A percentile compares a stretch with the other conserved stretches of the same genome.
Conservation (phyloP, 1,140 invertebrate genomes). For the Diachasma alloeum region DNA sequence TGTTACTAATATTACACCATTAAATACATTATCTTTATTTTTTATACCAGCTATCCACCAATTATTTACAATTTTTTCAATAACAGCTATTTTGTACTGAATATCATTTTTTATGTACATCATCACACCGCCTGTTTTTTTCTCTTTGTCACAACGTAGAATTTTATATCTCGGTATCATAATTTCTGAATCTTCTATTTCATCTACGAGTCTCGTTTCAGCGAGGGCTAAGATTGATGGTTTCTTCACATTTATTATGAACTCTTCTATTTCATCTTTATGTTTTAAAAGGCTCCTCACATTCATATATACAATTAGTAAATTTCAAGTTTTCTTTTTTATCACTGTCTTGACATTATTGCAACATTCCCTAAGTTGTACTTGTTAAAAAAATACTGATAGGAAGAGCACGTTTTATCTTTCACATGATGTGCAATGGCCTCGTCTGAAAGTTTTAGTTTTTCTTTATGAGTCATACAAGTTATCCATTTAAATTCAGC, state of each 20-base stretch:
- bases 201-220: constrained; percentile 10
- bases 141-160: background rate
- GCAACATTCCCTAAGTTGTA: no score
- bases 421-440: no score
- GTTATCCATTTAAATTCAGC: background rate
- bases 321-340: no score
- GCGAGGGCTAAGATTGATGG: background rate
- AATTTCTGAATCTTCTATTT: constrained; percentile 9
- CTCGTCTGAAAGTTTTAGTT: no score
- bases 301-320: no score
- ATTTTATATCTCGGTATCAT: background rate
- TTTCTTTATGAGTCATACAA: no score
- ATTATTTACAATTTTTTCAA: background rate
- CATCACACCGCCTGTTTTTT: constrained; percentile 13
- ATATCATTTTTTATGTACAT: background rate
- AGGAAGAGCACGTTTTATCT: no score
- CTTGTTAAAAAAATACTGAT: no score
- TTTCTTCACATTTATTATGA: background rate
- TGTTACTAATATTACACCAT: background rate
- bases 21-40: background rate
- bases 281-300: background rate
- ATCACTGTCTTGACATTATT: no score
- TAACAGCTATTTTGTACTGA: background rate
- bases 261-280: constrained; percentile 2
- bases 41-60: background rate